Conservation (phyloP, 2,888 invertebrate genomes). For the Mechanitis mazaeus region DNA sequence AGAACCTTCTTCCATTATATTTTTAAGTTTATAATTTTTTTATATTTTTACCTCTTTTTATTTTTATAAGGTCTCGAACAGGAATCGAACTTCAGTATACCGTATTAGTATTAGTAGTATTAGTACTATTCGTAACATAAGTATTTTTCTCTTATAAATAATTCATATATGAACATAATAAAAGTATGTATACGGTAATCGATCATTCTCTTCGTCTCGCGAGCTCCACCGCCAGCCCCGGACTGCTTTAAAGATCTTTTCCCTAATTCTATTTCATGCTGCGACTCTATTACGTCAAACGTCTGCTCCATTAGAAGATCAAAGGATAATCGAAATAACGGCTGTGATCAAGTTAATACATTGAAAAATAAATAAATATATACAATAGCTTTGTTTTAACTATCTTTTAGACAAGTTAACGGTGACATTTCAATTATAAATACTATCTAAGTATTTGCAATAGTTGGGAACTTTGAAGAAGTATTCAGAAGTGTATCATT, state of each 20-base stretch:
- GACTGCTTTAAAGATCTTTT: conserved; percentile 41
- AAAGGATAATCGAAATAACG: conserved; percentile 52
- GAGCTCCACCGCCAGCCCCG: conserved; percentile 39
- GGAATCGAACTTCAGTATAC: no score
- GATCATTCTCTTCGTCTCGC: conserved; percentile 44
- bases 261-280: conserved; percentile 51
- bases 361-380: conserved; percentile 1
- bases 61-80: no score
- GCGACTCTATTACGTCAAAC: conserved; percentile 41
- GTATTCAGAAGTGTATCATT: conserved; percentile 10
- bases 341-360: conserved; percentile 20
- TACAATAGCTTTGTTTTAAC: no score
- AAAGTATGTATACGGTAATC: conserved; percentile 35
- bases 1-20: no score
- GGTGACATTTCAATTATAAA: not conserved
- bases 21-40: no score
- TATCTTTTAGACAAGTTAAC: no score
- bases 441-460: not conserved
- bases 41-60: no score
- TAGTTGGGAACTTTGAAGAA: conserved; percentile 2
- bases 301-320: conserved; percentile 43
- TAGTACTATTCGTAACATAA: not conserved
- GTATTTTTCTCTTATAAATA: not conserved
- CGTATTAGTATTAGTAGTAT: no score
- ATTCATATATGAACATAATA: not conserved